Conservation (phyloP, 1,140 invertebrate species). For the Catajapyx aquilonaris region DNA sequence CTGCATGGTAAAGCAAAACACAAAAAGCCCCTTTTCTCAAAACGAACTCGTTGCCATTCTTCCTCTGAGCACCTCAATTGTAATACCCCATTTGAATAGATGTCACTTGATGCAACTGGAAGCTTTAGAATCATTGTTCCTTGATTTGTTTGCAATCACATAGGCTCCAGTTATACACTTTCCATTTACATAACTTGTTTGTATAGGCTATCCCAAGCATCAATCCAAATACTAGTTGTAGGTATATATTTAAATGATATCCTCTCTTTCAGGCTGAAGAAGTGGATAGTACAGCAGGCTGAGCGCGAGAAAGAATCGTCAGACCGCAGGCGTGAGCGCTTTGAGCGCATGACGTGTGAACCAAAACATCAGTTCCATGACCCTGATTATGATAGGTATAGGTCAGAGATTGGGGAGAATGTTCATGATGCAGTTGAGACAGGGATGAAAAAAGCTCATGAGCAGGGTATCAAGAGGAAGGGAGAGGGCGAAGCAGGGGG, state of each 20-base stretch:
- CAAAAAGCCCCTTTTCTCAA: no score
- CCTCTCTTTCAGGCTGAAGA: conserved; percentile 34
- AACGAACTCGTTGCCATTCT: no score
- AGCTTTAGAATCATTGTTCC: conserved; percentile 1
- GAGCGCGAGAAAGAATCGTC: conserved; percentile 53
- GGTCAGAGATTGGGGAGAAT: conserved; percentile 50
- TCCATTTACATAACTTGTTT: not conserved
- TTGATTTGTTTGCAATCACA: not conserved
- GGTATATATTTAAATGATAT: conserved; percentile 1
- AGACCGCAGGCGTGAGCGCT: conserved; percentile 51
- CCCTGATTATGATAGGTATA: conserved; percentile 50
- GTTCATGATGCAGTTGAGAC: conserved; percentile 63
- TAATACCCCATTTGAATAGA: no score
- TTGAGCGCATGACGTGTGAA: conserved; percentile 46
- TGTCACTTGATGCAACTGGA: no score
- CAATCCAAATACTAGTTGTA: no score
- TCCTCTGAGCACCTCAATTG: no score
- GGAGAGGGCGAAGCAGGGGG: no score
- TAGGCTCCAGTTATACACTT: conserved; percentile 1
- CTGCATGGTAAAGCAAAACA: no score
- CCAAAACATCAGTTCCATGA: conserved; percentile 70
- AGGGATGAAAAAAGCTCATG: no score
- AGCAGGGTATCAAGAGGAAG: no score
- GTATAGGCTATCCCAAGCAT: no score
- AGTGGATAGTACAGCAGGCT: conserved; percentile 67